A percentile compares a stretch with the other conserved stretches of the same genome.
Evolutionary conservation across 2,113 vertebrate genomes (phyloP).

Genomic region (Tyto alba): DNA sequence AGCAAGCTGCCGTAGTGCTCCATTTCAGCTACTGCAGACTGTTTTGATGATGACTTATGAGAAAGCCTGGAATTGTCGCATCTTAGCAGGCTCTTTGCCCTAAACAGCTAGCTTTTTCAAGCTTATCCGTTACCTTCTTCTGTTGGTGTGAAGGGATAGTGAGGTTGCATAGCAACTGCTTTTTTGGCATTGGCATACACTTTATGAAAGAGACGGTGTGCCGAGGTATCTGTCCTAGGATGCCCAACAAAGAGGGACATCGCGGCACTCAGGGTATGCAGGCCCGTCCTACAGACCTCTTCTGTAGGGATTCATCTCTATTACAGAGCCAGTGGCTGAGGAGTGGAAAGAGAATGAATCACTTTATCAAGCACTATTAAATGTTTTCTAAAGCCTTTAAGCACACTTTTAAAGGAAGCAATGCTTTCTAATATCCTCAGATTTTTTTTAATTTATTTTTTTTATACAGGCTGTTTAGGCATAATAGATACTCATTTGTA

Average conservation of each 20-base stretch:
- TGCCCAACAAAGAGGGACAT: not conserved
- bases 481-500: conserved; percentile 5
- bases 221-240: not conserved
- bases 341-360: not conserved
- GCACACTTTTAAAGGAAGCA: not conserved
- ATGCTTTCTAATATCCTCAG: not conserved
- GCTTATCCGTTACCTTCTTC: not conserved
- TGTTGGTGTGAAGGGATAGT: not conserved
- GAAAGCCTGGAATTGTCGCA: not conserved
- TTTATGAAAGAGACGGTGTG: not conserved
- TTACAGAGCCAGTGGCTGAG: not conserved
- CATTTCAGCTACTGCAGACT: not conserved
- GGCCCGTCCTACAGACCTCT: not conserved
- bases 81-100: not conserved
- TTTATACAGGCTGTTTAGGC: not conserved
- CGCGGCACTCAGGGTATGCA: not conserved
- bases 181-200: not conserved
- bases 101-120: not conserved
- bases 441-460: not conserved
- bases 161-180: not conserved
- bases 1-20: not conserved
- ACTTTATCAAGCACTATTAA: not conserved
- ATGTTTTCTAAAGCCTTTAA: conserved; percentile 6
- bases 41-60: not conserved
- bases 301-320: not conserved